These are phyloP conservation scores for Eleutherodactylus coqui DNA, from an alignment of 2,797 vertebrate species.

Conservation along the genomic window DNA sequence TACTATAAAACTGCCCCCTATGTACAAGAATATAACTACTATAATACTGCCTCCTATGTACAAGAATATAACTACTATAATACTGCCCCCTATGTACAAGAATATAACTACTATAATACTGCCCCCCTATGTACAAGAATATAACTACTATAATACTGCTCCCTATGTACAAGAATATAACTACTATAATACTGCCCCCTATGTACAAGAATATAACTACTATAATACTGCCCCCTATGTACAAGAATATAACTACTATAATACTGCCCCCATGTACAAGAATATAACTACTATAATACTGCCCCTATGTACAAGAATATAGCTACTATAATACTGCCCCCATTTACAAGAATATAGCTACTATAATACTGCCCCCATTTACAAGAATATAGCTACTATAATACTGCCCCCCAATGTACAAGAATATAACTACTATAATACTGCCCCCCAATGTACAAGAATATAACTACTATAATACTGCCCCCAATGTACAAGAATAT, in stretches of 20 bases:
- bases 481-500: too few species aligned
- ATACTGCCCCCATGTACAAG: neutral
- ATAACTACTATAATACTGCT: too few species aligned
- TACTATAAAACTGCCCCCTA: neutral
- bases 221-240: neutral
- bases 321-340: neutral
- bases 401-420: neutral
- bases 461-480: conserved; percentile 12
- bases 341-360: neutral
- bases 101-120: too few species aligned
- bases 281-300: neutral
- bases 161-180: too few species aligned
- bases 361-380: neutral
- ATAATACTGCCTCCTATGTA: too few species aligned
- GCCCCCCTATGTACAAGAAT: too few species aligned
- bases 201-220: neutral
- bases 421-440: neutral
- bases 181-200: neutral
- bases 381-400: conserved; percentile 1
- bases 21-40: too few species aligned
- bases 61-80: too few species aligned
- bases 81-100: too few species aligned
- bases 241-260: neutral
- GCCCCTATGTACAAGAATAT: neutral
- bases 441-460: neutral